These are phyloP conservation scores for Bursaphelenchus okinawaensis DNA, from an alignment of 2,888 invertebrate genomes.

Conservation along the genomic window DNA sequence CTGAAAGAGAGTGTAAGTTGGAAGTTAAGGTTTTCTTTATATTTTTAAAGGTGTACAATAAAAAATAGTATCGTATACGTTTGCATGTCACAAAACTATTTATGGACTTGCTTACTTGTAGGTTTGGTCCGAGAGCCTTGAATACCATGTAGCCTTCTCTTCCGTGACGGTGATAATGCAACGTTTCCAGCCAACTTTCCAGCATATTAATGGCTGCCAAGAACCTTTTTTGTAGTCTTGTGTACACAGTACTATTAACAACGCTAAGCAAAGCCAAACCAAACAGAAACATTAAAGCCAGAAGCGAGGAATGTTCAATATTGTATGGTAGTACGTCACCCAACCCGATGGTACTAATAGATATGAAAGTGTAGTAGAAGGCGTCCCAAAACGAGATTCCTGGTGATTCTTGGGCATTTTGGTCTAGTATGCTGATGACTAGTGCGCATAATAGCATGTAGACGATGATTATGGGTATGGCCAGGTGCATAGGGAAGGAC, in stretches of 20 bases:
- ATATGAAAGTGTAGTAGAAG: conserved; percentile 31
- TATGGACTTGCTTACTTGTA: conserved; percentile 17
- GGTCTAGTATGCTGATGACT: conserved; percentile 28
- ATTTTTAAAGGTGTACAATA: conserved; percentile 1
- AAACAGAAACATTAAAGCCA: conserved; percentile 32
- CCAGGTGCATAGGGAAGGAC: conserved; percentile 23
- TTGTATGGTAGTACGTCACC: conserved; percentile 34
- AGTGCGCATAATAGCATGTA: conserved; percentile 28
- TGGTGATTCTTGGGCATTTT: conserved; percentile 14
- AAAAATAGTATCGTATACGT: not conserved
- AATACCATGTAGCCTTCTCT: conserved; percentile 29
- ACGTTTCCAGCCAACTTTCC: conserved; percentile 23
- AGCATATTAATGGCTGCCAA: conserved; percentile 3
- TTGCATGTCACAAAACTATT: not conserved
- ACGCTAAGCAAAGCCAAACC: conserved; percentile 31
- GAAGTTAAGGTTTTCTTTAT: not conserved
- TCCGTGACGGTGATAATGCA: conserved; percentile 20
- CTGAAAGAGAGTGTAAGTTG: conserved; percentile 16
- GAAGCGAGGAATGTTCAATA: conserved; percentile 31
- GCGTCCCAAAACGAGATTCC: conserved; percentile 31
- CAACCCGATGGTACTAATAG: conserved; percentile 31
- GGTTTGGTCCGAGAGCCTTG: conserved; percentile 24
- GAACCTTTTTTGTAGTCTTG: conserved; percentile 12
- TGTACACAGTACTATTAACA: conserved; percentile 34
- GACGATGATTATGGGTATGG: conserved; percentile 23